Base-by-base conservation (phyloP, 2,888 invertebrate species). In the Ophion slaviceki region DNA sequence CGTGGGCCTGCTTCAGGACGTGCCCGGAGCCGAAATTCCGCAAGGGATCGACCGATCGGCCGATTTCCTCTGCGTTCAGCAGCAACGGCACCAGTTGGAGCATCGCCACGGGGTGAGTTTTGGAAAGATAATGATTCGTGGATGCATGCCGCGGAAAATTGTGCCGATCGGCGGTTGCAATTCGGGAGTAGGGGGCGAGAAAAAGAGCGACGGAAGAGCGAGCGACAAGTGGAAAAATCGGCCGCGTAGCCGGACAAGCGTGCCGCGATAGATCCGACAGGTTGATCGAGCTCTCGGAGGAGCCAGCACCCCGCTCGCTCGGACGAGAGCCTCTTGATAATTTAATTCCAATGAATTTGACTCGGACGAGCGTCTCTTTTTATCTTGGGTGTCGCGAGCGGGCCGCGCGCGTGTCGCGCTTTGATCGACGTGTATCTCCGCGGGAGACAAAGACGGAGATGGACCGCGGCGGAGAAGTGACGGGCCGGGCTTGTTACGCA, bases 1-100 rank as follows among this genome's bases (percentile, higher is more conserved):
- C 93, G 94, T 93, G 93, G 93, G 93, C 66, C 90, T 93, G 70
- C 92, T 94, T 53, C 93, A 93, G 87, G 93, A 94, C 87, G 93
- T 92, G 75, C 90, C 93, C 88, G 89, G 88, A 80, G 68, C 91
- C 87, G 93, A 92, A 74, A 91, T 90, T 87, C 90, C 91, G 82
- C 87, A 86, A 4, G 75, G 84, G 28, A 84, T 86, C 62, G 86
- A 87, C 61, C 88, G 87, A 72, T 71, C 87, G 36, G 89, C 88
- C 64, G 87, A 84, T 75, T 88, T 88, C 84, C 87, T 88, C 24
- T 87, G 86, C 74, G 83, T 82, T 4, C 85, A 90, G 87, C 90
- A 93, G 66, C 91, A 92, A 72, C 92, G 92, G 61, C 61, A 7
- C 20, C 84, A 90, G 87, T 90, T 92, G 67, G 91, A 92, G 72